A percentile compares a stretch with the other conserved stretches of the same genome.
These are phyloP conservation scores for Silurus glanis DNA, from an alignment of 2,113 vertebrate genomes.

Conservation along the genomic window DNA sequence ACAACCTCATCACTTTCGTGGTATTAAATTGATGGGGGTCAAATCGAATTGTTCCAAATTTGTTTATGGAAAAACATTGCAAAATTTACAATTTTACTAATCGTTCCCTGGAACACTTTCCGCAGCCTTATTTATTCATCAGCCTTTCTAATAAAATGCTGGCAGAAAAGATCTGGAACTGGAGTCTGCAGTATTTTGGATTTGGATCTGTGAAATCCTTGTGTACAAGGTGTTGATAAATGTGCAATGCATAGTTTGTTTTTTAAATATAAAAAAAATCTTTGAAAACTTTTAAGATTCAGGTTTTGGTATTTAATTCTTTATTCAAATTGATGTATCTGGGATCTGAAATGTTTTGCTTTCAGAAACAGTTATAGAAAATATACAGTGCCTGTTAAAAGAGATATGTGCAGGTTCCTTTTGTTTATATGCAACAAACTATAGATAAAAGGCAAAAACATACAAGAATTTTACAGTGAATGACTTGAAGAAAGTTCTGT, in stretches of 20 bases:
- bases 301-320: not conserved
- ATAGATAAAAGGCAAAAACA: no score
- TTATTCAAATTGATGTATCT: not conserved
- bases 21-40: not conserved
- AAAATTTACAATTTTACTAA: not conserved
- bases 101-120: not conserved
- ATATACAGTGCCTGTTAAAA: not conserved
- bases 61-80: not conserved
- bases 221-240: constrained; percentile 13
- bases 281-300: constrained; percentile 14
- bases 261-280: not conserved
- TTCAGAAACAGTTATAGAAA: not conserved
- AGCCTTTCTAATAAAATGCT: not conserved
- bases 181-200: not conserved
- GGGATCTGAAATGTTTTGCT: not conserved
- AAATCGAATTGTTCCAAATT: not conserved
- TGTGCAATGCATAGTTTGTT: constrained; percentile 31
- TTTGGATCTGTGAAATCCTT: not conserved
- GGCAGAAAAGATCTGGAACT: not conserved
- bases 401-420: no score
- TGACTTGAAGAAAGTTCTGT: no score
- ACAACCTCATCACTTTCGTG: not conserved
- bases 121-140: not conserved
- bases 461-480: no score
- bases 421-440: no score